Conservation (phyloP, 2,797 vertebrate genomes). For the Gallinago stenura region DNA sequence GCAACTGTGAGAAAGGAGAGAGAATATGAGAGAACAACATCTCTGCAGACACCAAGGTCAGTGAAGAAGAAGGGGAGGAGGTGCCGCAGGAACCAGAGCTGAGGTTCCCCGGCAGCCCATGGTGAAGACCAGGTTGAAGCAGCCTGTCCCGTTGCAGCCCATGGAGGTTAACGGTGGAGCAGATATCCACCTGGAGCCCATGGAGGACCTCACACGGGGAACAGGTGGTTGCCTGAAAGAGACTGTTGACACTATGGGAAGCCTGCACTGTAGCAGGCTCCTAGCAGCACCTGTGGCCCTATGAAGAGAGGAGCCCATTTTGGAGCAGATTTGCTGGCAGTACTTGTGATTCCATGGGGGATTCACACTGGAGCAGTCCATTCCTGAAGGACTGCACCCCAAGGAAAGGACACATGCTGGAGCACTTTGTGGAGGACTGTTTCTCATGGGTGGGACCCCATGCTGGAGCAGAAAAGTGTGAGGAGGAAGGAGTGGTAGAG, state of each 20-base stretch:
- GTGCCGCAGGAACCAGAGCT: not conserved
- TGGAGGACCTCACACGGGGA: not conserved
- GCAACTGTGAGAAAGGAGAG: not conserved
- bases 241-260: not conserved
- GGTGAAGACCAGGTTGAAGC: not conserved
- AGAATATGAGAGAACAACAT: not conserved
- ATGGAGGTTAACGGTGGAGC: not conserved
- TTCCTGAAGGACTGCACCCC: not conserved
- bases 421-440: not conserved
- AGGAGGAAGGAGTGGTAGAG: not conserved
- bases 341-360: not conserved
- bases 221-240: not conserved
- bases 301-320: not conserved
- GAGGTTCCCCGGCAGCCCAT: not conserved
- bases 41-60: not conserved
- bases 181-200: not conserved
- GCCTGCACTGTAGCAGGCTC: not conserved
- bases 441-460: not conserved
- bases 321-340: not conserved
- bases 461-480: not conserved
- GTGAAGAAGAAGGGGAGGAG: not conserved
- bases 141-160: not conserved
- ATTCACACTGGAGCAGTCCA: not conserved
- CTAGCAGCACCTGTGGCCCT: not conserved
- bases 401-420: not conserved